Conservation (phyloP, 1,140 invertebrate genomes). For the Drosophila sp. region DNA sequence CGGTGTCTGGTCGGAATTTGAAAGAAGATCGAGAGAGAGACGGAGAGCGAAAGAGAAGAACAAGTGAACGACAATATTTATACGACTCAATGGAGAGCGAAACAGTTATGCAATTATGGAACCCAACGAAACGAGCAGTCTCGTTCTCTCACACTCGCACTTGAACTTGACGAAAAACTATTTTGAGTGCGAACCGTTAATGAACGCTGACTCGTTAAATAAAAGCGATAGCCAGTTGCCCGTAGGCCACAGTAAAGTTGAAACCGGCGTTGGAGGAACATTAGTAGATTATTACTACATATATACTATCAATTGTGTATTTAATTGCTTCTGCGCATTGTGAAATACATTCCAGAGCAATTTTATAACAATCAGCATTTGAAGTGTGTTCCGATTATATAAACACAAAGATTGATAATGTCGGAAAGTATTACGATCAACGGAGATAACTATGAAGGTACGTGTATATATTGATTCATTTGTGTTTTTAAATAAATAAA, state of each 20-base stretch:
- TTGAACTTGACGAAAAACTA: constrained; percentile 39
- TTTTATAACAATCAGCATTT: constrained; percentile 6
- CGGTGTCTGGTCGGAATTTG: background rate
- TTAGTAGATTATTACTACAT: constrained; percentile 11
- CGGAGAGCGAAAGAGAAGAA: background rate
- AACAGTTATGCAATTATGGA: background rate
- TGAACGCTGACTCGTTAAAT: constrained; percentile 21
- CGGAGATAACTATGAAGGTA: constrained; percentile 64
- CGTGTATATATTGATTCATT: constrained; percentile 8
- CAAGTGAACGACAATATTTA: too few relatives aligned
- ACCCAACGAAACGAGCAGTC: background rate
- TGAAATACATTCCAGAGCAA: constrained; percentile 44
- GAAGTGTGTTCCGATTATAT: constrained; percentile 56
- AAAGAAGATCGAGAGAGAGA: background rate
- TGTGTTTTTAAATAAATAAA: background rate
- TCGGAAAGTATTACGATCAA: constrained; percentile 63
- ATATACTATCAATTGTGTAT: constrained; percentile 11
- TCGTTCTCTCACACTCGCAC: constrained; percentile 14
- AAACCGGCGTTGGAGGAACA: constrained; percentile 28
- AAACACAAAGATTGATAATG: constrained; percentile 53
- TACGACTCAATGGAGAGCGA: constrained; percentile 3
- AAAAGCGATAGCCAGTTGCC: constrained; percentile 23
- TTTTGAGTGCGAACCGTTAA: constrained; percentile 8
- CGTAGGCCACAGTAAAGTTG: constrained; percentile 29
- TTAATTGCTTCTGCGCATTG: constrained; percentile 18